phyloP scores from a whole-genome alignment of 2,797 vertebrate species.

The Xenops minutus region DNA sequence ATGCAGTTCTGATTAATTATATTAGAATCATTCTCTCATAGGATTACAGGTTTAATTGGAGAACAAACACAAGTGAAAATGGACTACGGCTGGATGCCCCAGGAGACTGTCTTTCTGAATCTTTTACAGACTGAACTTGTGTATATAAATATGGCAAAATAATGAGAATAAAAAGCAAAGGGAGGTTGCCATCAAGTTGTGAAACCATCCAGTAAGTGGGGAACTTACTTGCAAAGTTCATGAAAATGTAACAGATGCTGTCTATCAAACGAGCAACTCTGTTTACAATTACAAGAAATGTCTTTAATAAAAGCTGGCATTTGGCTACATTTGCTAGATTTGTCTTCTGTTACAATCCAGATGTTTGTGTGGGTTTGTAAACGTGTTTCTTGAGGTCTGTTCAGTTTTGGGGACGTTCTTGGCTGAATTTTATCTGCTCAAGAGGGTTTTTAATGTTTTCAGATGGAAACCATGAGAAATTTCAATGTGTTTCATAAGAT shows the following conservation, averaged over 20 bases:
- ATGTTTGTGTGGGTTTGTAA: neutral
- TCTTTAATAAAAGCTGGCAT: slow-evolving; percentile 47
- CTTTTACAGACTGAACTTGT: neutral
- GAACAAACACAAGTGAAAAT: slow-evolving; percentile 43
- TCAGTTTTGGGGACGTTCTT: slow-evolving; percentile 21
- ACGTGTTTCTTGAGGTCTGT: neutral
- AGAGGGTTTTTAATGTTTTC: neutral
- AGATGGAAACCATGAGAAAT: slow-evolving; percentile 30
- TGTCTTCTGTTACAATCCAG: slow-evolving; percentile 28
- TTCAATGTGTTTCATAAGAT: slow-evolving; percentile 47
- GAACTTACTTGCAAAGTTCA: neutral
- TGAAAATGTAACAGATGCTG: slow-evolving; percentile 45
- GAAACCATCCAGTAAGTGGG: slow-evolving; percentile 27
- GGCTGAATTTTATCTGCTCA: slow-evolving; percentile 2
- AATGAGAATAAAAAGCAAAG: slow-evolving; percentile 28
- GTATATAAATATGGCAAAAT: neutral
- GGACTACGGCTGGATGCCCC: slow-evolving; percentile 22
- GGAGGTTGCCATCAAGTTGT: slow-evolving; percentile 6
- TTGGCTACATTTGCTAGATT: slow-evolving; percentile 17
- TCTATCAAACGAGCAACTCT: slow-evolving; percentile 28
- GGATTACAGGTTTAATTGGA: slow-evolving; percentile 22
- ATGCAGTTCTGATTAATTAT: slow-evolving; percentile 18
- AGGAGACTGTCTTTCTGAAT: slow-evolving; percentile 17
- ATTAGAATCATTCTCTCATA: slow-evolving; percentile 18
- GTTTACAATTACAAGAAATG: slow-evolving; percentile 34